Percentiles rank a stretch among this genome's conserved stretches.
Conservation (phyloP, 2,888 invertebrate species). For the Pyrocoelia pectoralis region DNA sequence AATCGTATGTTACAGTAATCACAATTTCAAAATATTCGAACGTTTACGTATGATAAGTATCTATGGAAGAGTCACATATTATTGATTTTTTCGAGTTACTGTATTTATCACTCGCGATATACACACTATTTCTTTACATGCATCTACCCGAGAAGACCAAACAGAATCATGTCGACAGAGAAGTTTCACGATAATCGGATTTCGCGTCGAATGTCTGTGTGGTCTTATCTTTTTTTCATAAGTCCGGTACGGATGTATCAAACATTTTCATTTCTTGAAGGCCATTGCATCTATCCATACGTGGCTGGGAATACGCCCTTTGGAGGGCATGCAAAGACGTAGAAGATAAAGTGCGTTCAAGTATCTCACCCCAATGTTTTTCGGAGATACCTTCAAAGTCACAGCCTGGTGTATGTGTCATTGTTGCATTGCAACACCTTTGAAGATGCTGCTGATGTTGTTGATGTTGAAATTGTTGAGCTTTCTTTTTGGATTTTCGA, state of each 20-base stretch:
- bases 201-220: conserved; percentile 57
- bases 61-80: too few relatives aligned
- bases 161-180: conserved; percentile 47
- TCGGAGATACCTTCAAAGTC: conserved; percentile 65
- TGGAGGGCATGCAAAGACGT: conserved; percentile 73
- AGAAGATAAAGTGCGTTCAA: conserved; percentile 79
- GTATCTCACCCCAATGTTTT: conserved; percentile 71
- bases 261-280: conserved; percentile 55
- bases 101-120: conserved; percentile 16
- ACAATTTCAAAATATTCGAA: too few relatives aligned
- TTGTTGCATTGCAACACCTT: conserved; percentile 50
- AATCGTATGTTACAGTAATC: too few relatives aligned
- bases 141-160: conserved; percentile 32
- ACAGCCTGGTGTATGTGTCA: conserved; percentile 59
- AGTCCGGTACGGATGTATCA: conserved; percentile 57
- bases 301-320: conserved; percentile 49
- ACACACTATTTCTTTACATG: conserved; percentile 13
- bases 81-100: too few relatives aligned
- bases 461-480: conserved; percentile 44
- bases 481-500: conserved; percentile 46
- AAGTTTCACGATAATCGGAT: conserved; percentile 51
- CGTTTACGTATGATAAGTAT: too few relatives aligned
- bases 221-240: conserved; percentile 61
- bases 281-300: conserved; percentile 56
- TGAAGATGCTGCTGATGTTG: conserved; percentile 44